A percentile compares a stretch with the other conserved stretches of the same genome.
phyloP scores from a whole-genome alignment of 2,113 vertebrate species.

The Esox niger region DNA sequence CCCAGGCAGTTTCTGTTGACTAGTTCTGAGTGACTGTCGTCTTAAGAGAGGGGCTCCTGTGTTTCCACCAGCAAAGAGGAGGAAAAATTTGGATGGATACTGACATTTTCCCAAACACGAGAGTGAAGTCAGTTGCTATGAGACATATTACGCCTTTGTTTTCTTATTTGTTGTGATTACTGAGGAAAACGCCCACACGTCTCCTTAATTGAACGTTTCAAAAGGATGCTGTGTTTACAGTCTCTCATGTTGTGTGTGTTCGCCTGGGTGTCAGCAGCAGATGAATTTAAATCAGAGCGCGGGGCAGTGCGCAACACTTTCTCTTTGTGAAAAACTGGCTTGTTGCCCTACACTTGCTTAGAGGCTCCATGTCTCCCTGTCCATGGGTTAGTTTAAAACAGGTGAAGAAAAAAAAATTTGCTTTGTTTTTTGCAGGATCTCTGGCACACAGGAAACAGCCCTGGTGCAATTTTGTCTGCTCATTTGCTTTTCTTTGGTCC shows the following conservation, averaged over 20 bases:
- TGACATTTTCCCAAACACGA: conserved; percentile 13
- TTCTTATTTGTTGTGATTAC: conserved; percentile 19
- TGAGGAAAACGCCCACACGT: conserved; percentile 13
- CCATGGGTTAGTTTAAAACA: conserved; percentile 21
- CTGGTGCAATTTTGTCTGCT: too few relatives aligned
- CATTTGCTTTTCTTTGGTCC: background rate
- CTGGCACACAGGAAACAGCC: too few relatives aligned
- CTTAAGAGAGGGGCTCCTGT: conserved; percentile 68
- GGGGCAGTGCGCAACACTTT: conserved; percentile 46
- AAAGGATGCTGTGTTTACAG: conserved; percentile 16
- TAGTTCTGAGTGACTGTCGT: conserved; percentile 68
- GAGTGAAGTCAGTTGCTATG: background rate
- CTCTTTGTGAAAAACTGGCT: conserved; percentile 51
- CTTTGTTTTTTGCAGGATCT: too few relatives aligned
- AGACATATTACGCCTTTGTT: background rate
- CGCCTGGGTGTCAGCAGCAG: conserved; percentile 46
- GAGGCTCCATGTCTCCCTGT: conserved; percentile 20
- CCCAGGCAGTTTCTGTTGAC: conserved; percentile 68
- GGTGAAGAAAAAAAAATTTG: too few relatives aligned
- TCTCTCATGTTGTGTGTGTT: conserved; percentile 4
- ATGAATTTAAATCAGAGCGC: conserved; percentile 43
- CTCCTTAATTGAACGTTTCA: conserved; percentile 29
- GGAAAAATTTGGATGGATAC: background rate
- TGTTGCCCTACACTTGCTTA: conserved; percentile 17
- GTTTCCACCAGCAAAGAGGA: conserved; percentile 49